Evolutionary conservation across 2,888 invertebrate genomes (phyloP).

Genomic region (Cylindroiulus punctatus): DNA sequence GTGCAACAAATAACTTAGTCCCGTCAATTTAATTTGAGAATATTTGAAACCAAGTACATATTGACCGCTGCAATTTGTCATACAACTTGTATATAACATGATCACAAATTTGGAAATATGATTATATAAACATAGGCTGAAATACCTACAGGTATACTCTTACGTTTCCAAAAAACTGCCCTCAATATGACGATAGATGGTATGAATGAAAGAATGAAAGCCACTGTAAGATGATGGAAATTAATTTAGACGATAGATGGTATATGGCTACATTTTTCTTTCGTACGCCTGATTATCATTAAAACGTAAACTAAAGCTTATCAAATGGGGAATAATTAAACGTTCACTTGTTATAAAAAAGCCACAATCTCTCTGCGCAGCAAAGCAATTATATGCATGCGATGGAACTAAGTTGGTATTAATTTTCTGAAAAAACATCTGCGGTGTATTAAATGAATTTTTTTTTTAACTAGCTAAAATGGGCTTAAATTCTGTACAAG

Average conservation of each 20-base stretch:
- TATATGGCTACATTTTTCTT: background rate
- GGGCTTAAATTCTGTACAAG: background rate
- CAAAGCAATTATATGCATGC: background rate
- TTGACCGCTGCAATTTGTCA: too few relatives aligned
- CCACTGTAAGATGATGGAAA: too few relatives aligned
- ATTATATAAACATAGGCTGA: background rate
- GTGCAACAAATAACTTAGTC: background rate
- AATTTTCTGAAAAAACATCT: background rate
- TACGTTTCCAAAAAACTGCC: background rate
- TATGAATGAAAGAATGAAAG: too few relatives aligned
- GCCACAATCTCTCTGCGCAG: background rate
- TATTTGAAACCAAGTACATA: background rate
- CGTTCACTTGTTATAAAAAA: slow-evolving; percentile 14
- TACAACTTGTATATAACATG: too few relatives aligned
- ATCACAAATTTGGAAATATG: too few relatives aligned
- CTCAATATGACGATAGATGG: background rate
- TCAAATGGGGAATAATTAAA: slow-evolving; percentile 27
- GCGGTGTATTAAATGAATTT: background rate
- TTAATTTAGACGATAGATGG: too few relatives aligned
- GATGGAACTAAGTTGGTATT: slow-evolving; percentile 23
- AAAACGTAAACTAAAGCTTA: slow-evolving; percentile 24
- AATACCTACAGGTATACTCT: background rate
- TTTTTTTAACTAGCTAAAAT: background rate
- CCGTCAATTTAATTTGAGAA: background rate
- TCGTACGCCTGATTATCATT: background rate